phyloP scores from a whole-genome alignment of 2,797 vertebrate genomes.

The Falco concolor region DNA sequence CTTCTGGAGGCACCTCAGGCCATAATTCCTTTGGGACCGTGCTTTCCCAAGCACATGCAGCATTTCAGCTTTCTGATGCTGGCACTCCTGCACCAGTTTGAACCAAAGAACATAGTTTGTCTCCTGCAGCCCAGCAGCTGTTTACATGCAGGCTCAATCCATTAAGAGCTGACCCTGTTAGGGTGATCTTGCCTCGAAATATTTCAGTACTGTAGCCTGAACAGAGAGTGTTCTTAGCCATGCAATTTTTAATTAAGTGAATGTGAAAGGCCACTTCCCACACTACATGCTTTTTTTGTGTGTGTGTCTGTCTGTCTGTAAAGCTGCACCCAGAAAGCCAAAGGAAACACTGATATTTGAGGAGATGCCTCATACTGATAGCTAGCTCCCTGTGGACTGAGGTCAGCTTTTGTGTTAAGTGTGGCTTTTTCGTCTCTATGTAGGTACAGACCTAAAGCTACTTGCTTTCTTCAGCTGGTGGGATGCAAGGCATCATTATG shows the following conservation, averaged over 20 bases:
- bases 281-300: background rate
- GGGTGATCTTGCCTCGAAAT: background rate
- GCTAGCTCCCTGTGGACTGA: background rate
- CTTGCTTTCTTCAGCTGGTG: background rate
- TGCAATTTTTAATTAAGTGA: background rate
- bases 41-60: background rate
- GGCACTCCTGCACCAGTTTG: background rate
- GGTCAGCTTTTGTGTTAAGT: background rate
- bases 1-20: background rate
- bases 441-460: background rate
- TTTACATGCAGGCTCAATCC: rapidly evolving
- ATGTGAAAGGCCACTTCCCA: background rate
- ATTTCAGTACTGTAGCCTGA: background rate
- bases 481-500: background rate
- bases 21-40: background rate
- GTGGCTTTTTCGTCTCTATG: background rate
- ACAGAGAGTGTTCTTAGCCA: background rate
- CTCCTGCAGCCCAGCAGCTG: background rate
- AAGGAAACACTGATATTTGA: background rate
- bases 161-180: background rate
- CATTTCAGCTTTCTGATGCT: background rate
- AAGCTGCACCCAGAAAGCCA: background rate
- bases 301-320: background rate
- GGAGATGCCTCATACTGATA: background rate
- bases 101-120: background rate